Evolutionary conservation across 2,888 invertebrate genomes (phyloP).

Genomic region (Phytoseiulus persimilis): DNA sequence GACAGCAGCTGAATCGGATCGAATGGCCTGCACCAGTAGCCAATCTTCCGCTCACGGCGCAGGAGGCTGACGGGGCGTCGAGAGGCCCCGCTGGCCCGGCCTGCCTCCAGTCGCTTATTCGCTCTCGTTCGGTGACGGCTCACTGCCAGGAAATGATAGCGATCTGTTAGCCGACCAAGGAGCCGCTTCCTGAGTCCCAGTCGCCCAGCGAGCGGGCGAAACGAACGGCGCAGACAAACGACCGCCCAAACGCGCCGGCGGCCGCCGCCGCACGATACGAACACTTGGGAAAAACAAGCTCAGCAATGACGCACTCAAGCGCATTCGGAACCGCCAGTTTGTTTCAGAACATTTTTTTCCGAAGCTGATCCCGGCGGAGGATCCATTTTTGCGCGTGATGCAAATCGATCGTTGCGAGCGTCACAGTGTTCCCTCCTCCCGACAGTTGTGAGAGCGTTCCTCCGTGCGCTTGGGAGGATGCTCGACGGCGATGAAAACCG

Average conservation of each 20-base stretch:
- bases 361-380: background rate
- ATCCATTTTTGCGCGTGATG: background rate
- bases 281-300: background rate
- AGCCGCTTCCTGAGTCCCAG: background rate
- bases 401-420: background rate
- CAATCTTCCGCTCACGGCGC: background rate
- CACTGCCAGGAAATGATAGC: constrained; percentile 5
- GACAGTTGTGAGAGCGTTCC: too few relatives aligned
- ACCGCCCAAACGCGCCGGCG: background rate
- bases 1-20: background rate
- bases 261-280: background rate
- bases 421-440: too few relatives aligned
- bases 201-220: background rate
- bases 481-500: too few relatives aligned
- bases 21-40: background rate
- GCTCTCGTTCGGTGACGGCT: background rate
- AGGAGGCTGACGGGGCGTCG: background rate
- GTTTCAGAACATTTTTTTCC: background rate
- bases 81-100: background rate
- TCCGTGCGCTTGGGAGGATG: too few relatives aligned
- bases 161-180: background rate
- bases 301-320: background rate
- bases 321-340: background rate
- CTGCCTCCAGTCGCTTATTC: background rate
- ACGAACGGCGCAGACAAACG: background rate